A percentile compares a stretch with the other conserved stretches of the same genome.
Conservation (phyloP, 1,140 invertebrate genomes). For the Cylas formicarius region DNA sequence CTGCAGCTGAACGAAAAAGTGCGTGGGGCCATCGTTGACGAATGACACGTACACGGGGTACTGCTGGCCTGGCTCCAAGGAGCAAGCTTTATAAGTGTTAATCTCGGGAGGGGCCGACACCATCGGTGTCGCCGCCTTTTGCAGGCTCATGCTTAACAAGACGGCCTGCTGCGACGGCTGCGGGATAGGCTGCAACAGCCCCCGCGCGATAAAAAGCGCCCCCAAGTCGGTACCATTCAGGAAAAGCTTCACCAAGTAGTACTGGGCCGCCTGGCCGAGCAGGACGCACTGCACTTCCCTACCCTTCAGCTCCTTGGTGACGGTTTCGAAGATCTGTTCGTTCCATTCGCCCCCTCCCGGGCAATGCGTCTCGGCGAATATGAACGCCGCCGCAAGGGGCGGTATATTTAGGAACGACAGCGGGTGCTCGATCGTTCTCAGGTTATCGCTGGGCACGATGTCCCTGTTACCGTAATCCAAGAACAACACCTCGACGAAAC, state of each 20-base stretch:
- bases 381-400: conserved; percentile 51
- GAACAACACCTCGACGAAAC: conserved; percentile 53
- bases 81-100: conserved; percentile 29
- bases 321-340: conserved; percentile 24
- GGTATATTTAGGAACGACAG: conserved; percentile 46
- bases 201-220: conserved; percentile 20
- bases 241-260: conserved; percentile 26
- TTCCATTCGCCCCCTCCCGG: conserved; percentile 31
- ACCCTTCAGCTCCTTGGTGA: conserved; percentile 31
- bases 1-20: conserved; percentile 65
- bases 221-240: conserved; percentile 21
- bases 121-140: conserved; percentile 11
- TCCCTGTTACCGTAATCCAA: conserved; percentile 65
- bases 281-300: conserved; percentile 27
- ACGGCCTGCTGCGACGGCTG: conserved; percentile 31
- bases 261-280: conserved; percentile 27
- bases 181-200: conserved; percentile 28
- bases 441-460: conserved; percentile 46
- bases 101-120: conserved; percentile 17
- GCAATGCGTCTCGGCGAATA: conserved; percentile 44
- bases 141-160: conserved; percentile 28
- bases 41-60: conserved; percentile 64
- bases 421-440: conserved; percentile 48
- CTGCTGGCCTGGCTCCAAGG: conserved; percentile 41
- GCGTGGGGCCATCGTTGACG: conserved; percentile 65